phyloP scores from a whole-genome alignment of 2,888 invertebrate species.

The Scotopteryx bipunctaria region DNA sequence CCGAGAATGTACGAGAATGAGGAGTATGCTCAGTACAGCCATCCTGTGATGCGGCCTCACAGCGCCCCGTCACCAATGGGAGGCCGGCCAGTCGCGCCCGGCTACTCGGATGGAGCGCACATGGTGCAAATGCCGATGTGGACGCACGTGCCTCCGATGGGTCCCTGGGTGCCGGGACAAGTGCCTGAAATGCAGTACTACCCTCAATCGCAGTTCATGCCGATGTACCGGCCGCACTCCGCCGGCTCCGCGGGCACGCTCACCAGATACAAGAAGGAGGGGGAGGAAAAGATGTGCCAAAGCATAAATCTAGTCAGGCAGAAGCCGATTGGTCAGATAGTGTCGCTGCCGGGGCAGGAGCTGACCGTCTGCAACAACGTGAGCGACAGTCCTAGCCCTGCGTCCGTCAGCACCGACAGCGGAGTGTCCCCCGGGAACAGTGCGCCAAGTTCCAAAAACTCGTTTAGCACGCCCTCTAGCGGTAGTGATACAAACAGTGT shows the following conservation, averaged over 20 bases:
- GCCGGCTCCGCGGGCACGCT: slow-evolving; percentile 78
- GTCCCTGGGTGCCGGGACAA: slow-evolving; percentile 69
- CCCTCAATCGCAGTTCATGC: slow-evolving; percentile 72
- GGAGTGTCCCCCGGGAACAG: slow-evolving; percentile 76
- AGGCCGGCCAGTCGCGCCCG: slow-evolving; percentile 60
- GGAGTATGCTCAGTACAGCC: slow-evolving; percentile 66
- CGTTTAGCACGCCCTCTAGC: slow-evolving; percentile 58
- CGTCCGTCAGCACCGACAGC: slow-evolving; percentile 73
- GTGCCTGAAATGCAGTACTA: slow-evolving; percentile 75
- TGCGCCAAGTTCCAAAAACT: slow-evolving; percentile 68
- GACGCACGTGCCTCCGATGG: slow-evolving; percentile 70
- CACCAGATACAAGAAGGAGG: slow-evolving; percentile 73
- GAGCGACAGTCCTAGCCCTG: slow-evolving; percentile 74
- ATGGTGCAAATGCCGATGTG: slow-evolving; percentile 76
- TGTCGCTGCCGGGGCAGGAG: slow-evolving; percentile 73
- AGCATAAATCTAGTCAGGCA: slow-evolving; percentile 80
- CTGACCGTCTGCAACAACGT: slow-evolving; percentile 73
- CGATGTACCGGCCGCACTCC: slow-evolving; percentile 74
- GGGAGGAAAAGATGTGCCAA: slow-evolving; percentile 75
- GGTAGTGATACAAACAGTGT: slow-evolving; percentile 52
- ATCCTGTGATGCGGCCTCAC: slow-evolving; percentile 66
- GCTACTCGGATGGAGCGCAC: slow-evolving; percentile 65
- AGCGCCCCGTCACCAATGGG: slow-evolving; percentile 71
- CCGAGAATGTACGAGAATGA: slow-evolving; percentile 67
- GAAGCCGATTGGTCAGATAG: slow-evolving; percentile 79